These are phyloP conservation scores for Hypolimnas misippus DNA, from an alignment of 2,888 invertebrate species.

Conservation along the genomic window DNA sequence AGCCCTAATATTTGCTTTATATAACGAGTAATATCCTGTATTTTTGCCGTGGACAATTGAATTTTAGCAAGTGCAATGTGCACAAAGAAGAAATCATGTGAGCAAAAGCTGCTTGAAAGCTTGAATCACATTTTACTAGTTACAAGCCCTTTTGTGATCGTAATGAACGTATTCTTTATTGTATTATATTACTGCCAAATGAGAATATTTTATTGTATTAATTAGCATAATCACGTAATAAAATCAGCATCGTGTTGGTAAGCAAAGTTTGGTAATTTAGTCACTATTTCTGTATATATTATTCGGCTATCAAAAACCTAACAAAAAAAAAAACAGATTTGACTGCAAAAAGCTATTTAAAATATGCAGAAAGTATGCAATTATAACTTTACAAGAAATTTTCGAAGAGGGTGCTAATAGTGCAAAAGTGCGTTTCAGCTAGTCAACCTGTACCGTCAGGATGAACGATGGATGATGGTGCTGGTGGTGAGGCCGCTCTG, in stretches of 20 bases:
- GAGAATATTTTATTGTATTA: too few relatives aligned
- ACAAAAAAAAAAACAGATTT: neutral
- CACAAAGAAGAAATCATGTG: conserved; percentile 26
- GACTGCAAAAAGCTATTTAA: too few relatives aligned
- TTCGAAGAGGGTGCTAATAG: conserved; percentile 41
- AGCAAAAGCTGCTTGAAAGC: neutral
- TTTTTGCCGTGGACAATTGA: conserved; percentile 26
- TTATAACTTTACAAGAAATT: too few relatives aligned
- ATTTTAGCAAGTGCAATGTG: conserved; percentile 28
- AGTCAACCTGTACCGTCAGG: conserved; percentile 73
- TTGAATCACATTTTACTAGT: neutral
- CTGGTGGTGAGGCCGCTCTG: conserved; percentile 60
- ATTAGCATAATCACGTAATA: too few relatives aligned
- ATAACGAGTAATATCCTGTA: conserved; percentile 21
- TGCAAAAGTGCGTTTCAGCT: conserved; percentile 56
- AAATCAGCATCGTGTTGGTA: too few relatives aligned
- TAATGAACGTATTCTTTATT: too few relatives aligned
- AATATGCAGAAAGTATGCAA: too few relatives aligned
- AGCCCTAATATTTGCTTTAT: neutral
- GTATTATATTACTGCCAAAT: too few relatives aligned
- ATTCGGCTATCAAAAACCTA: too few relatives aligned
- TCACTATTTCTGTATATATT: too few relatives aligned
- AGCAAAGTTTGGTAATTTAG: too few relatives aligned
- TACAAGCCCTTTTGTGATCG: neutral
- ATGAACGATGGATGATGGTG: conserved; percentile 56